Evolutionary conservation across 2,888 invertebrate species (phyloP), one percentile per base, ranked within the genome.

Genomic region (Helicoverpa assulta): DNA sequence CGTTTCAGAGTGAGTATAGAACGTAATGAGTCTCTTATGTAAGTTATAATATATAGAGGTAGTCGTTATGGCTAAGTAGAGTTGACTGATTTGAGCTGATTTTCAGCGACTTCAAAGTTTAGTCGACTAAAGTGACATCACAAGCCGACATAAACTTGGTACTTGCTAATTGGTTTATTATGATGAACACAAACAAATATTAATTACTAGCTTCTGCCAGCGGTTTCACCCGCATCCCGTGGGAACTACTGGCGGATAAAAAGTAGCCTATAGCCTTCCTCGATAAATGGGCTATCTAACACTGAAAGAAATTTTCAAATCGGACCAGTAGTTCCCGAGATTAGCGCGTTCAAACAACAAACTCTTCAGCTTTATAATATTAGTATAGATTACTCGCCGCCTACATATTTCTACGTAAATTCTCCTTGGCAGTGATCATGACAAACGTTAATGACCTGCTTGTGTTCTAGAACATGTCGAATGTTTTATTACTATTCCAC

Each of bases 351-450:
- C n/a, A n/a, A n/a, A n/a, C n/a, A n/a, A n/a, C n/a, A n/a, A n/a
- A n/a, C n/a, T n/a, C n/a, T n/a, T n/a, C n/a, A n/a, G n/a, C n/a
- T n/a, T n/a, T n/a, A n/a, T n/a, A n/a, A n/a, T n/a, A n/a, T n/a
- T n/a, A n/a, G n/a, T n/a, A n/a, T n/a, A n/a, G n/a, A n/a, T 84
- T 71, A 64, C 60, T 67, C 18, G 57, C 70, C 89, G 82, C 90
- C 89, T 82, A 89, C 89, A 74, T 66, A 67, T 65, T 60, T 83
- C 78, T 83, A 78, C 84, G 87, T 84, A 81, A 83, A 88, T 86
- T 89, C 86, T 76, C 92, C 92, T 94, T 95, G 94, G 93, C 94
- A 94, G 83, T 93, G 93, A 89, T 88, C 90, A 81, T 88, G 88
- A 90, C 87, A 87, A 86, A 90, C 90, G 92, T 83, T 94, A 94